Evolutionary conservation across 2,888 invertebrate species (phyloP), one percentile per base, ranked within the genome.

Genomic region (Prosapia bicincta): DNA sequence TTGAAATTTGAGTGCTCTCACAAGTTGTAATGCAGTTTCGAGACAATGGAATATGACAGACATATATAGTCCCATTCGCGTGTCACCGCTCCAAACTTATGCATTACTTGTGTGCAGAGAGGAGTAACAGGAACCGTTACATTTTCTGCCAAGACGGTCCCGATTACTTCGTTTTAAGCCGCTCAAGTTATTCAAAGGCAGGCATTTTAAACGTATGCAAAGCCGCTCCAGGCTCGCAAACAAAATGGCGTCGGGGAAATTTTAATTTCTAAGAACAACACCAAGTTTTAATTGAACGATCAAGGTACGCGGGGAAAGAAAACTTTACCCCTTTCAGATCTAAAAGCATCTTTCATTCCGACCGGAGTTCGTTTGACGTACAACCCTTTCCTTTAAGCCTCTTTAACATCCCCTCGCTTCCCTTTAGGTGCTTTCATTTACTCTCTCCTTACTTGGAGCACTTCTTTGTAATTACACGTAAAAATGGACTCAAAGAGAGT

Each of bases 231-330:
- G 69, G 76, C 76, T 71, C 66, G 77, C 76, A 79, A 79, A 77
- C 77, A 78, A 70, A 73, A 71, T 75, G 72, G 69, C 75, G 71
- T 69, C 26, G 72, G 54, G 66, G 72, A 78, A 78, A 80, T 78
- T 79, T 80, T 81, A 80, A 81, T 80, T 79, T 80, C 79, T 81
- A 81, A 81, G 80, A 81, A 81, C 80, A 81, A 81, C 80, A 81
- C 76, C 76, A 81, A 81, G 79, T 81, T 81, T 81, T 80, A 80
- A 81, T 80, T 80, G 80, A 81, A 80, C 79, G 79, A 78, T 79
- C 77, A 72, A 75, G 76, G 71, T 72, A 66, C 20, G 20, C n/a
- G 54, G 6, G 54, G 54, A 54, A 54, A 54, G 54, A 54, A 54
- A 54, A 54, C 54, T 54, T 54, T 54, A 54, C 20, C 54, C 54